Evolutionary conservation across 2,888 invertebrate genomes (phyloP).

Genomic region (Hydrotaea cyrtoneurina): DNA sequence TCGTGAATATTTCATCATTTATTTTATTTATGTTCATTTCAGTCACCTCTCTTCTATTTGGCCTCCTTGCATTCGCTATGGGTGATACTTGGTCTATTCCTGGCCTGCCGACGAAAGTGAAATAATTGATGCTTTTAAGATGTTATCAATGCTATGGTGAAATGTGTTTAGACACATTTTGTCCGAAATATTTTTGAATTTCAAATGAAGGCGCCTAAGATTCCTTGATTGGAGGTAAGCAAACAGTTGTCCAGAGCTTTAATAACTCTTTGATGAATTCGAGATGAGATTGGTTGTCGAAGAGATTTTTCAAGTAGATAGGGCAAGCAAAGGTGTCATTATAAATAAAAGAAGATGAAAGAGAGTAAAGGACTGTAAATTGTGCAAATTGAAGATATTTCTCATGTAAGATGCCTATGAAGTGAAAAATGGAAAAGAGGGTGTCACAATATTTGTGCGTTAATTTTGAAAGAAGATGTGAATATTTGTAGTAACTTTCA

Average conservation of each 20-base stretch:
- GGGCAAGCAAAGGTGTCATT: background rate
- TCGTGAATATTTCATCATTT: background rate
- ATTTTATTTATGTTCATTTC: background rate
- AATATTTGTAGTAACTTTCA: no score
- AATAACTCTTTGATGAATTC: slow-evolving; percentile 6
- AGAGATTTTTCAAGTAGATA: background rate
- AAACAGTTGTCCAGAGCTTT: background rate
- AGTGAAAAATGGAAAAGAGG: no score
- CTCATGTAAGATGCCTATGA: no score
- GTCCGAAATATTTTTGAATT: background rate
- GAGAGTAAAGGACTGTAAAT: background rate
- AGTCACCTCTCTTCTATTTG: background rate
- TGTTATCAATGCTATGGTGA: background rate
- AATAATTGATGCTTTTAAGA: slow-evolving; percentile 11
- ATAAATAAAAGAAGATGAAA: background rate
- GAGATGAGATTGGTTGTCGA: background rate
- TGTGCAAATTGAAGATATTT: no score
- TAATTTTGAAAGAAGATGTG: no score
- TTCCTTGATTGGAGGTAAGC: no score
- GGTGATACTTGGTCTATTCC: background rate
- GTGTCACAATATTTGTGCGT: no score
- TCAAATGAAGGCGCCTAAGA: no score
- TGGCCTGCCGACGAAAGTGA: background rate
- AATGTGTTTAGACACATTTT: background rate
- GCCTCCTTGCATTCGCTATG: no score